Base-by-base conservation (phyloP, 2,888 invertebrate species). In the Salticus scenicus region DNA sequence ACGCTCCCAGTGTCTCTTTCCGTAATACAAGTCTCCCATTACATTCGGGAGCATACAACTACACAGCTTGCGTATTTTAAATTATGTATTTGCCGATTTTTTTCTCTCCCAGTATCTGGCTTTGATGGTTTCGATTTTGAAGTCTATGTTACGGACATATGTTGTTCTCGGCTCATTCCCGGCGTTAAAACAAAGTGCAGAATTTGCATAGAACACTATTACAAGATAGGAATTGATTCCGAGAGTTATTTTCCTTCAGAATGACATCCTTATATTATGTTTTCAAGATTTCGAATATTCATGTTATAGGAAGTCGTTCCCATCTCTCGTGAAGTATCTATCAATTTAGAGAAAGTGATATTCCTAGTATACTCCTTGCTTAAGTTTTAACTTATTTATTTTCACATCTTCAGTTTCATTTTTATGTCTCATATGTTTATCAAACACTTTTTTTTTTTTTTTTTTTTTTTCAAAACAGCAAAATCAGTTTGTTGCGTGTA, bases 31-130 rank as follows among this genome's bases (percentile, higher is more conserved):
- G 64, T 47, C 63, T 69, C 70, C 79, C 66, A 79, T 71, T 71
- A 78, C 57, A 57, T 20, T 24, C 24, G 24, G 24, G 57, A 24
- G 57, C 57, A 57, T 24, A 57, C 57, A 12, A 57, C 37, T 31
- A 64, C 37, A 47, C 30, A 71, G 42, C 71, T 51, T 83, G 77
- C 77, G 83, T 73, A 84, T 84, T 78, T 84, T 77, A 84, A 84
- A 84, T 84, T 84, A 84, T 77, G 83, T 57, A 57, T 73, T 73
- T 42, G 82, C 47, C 37, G 57, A 17, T 20, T 57, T 57, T 24
- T 57, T 57, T 57, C 24, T 57, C 7, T 12, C 57, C 20, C 57
- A 4, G 57, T 57, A 57, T 57, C 57, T 57, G 57, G 20, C 57
- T 57, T 24, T 57, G 57, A 57, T 57, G 57, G 57, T 57, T 57